Conservation (phyloP, 37 sponge, comb jelly and placozoan genomes). For the Petrosia ficiformis region DNA sequence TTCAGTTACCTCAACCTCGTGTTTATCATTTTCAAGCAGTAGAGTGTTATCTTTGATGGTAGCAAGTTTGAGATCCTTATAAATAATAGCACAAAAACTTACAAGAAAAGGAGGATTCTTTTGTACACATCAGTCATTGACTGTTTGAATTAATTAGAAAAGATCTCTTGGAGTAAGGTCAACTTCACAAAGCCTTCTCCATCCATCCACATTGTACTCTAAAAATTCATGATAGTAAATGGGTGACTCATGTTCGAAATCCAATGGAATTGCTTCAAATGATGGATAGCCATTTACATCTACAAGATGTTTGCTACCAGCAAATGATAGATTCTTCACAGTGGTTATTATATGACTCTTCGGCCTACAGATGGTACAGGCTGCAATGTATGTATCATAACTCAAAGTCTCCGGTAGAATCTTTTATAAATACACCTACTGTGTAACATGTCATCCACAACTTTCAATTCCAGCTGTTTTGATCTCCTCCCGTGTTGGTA, state of each 20-base stretch:
- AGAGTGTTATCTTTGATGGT: no score
- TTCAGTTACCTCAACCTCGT: no score
- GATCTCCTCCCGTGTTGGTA: constrained; percentile 18
- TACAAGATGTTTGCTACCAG: constrained; percentile 18
- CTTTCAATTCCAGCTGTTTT: constrained; percentile 23
- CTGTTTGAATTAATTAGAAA: not conserved
- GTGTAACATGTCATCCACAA: constrained; percentile 56
- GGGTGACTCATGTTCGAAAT: constrained; percentile 46
- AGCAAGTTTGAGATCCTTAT: constrained; percentile 31
- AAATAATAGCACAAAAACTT: constrained; percentile 9
- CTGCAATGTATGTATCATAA: constrained; percentile 7
- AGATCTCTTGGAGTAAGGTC: constrained; percentile 24
- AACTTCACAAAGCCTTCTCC: constrained; percentile 6
- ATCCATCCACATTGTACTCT: constrained; percentile 13
- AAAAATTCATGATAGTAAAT: constrained; percentile 39
- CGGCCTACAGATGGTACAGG: not conserved
- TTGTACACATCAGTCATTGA: no score
- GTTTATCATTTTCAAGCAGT: no score
- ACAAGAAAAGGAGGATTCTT: constrained; percentile 40
- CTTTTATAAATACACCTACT: constrained; percentile 26
- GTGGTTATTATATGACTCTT: constrained; percentile 29
- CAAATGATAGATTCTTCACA: constrained; percentile 10
- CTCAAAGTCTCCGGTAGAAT: constrained; percentile 38
- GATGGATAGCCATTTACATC: constrained; percentile 51
- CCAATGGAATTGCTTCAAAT: constrained; percentile 41